phyloP scores from a whole-genome alignment of 2,113 vertebrate genomes.

The Chaetodon trifascialis region DNA sequence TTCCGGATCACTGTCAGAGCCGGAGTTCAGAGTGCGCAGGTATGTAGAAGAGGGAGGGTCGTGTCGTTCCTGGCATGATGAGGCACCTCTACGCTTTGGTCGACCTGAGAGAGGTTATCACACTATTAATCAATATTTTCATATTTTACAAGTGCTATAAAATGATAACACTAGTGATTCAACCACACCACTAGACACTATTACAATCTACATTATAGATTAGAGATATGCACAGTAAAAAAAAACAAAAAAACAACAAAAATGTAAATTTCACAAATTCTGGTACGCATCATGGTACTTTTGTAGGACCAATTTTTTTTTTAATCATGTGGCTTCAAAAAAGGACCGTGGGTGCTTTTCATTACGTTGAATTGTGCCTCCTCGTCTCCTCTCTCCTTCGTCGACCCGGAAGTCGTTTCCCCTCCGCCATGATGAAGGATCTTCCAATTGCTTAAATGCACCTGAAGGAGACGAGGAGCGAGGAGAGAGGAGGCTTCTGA shows the following conservation, averaged over 20 bases:
- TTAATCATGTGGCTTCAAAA: neutral
- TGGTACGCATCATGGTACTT: no score
- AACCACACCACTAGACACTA: neutral
- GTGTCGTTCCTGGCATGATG: conserved; percentile 8
- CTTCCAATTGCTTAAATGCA: no score
- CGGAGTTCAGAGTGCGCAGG: conserved; percentile 67
- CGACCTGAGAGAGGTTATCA: conserved; percentile 75
- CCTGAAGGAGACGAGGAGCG: no score
- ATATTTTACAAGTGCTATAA: neutral
- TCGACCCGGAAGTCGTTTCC: no score
- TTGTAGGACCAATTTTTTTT: no score
- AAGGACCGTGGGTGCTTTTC: no score
- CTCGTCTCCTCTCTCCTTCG: no score
- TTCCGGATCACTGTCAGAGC: conserved; percentile 76
- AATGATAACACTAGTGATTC: neutral
- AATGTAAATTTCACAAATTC: neutral
- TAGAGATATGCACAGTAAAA: neutral
- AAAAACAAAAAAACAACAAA: neutral
- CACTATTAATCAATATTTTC: neutral
- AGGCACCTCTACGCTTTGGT: conserved; percentile 70
- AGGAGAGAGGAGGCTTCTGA: no score
- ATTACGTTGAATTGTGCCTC: no score
- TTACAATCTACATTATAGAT: neutral
- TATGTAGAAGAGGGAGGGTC: conserved; percentile 48
- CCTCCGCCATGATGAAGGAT: no score